These are phyloP conservation scores for Xenotilapia flavipinnis DNA, from an alignment of 2,113 vertebrate species.

Conservation along the genomic window DNA sequence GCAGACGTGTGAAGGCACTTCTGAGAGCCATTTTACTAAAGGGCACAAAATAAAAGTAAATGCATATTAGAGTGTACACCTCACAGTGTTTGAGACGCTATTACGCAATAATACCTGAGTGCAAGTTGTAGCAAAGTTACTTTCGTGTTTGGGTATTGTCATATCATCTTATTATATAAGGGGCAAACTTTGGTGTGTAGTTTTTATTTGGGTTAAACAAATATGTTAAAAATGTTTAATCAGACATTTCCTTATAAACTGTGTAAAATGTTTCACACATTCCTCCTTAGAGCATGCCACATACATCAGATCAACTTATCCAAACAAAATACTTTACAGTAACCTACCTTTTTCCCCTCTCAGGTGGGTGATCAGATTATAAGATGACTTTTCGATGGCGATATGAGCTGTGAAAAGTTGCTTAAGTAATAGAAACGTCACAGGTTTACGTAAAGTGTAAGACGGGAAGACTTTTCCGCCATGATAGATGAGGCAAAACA, in stretches of 20 bases:
- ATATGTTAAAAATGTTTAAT: background rate
- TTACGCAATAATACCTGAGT: background rate
- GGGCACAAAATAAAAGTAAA: background rate
- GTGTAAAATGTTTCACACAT: background rate
- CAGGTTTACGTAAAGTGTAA: background rate
- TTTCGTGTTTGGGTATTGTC: background rate
- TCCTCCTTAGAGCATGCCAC: background rate
- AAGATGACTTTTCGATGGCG: background rate
- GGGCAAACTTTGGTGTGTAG: background rate
- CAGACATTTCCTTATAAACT: accelerated
- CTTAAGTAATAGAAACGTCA: slow-evolving; percentile 49
- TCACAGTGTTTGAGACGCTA: background rate
- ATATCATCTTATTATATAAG: background rate
- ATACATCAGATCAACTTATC: background rate
- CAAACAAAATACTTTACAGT: background rate
- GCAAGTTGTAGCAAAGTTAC: background rate
- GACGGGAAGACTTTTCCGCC: background rate
- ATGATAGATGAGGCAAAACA: slow-evolving; percentile 7
- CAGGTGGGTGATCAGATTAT: background rate
- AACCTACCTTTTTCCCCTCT: accelerated
- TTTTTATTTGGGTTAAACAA: background rate
- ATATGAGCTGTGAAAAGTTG: background rate
- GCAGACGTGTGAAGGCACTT: slow-evolving; percentile 32
- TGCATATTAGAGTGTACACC: background rate
- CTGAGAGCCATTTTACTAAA: slow-evolving; percentile 64